Base-by-base conservation (phyloP, 1,140 invertebrate genomes). In the Dendroctonus valens region DNA sequence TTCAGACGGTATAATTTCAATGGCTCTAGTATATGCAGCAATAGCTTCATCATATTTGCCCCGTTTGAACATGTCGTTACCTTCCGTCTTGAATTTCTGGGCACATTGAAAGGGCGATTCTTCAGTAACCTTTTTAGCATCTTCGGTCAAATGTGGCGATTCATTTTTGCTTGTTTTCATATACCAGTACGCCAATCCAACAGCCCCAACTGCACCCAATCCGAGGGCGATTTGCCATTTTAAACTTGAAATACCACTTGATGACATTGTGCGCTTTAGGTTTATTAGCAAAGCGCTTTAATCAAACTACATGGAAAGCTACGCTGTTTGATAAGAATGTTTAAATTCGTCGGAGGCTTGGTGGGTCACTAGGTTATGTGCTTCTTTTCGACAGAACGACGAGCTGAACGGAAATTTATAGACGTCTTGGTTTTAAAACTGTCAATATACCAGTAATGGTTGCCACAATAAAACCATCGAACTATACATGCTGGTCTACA, bases 41-140 rank as follows among this genome's bases (percentile, higher is more conserved):
- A 97, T 93, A 8, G 96, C 96, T 75, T 94, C 89, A 70, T 93
- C 89, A 77, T 89, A 98, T 75, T 93, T 91, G 40, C 89, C 90
- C 59, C 83, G 86, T 77, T 91, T 92, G 76, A 97, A 98, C 71
- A 87, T 86, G 70, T 86, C 84, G 79, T 98, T 98, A 44, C 96
- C 96, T 79, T 89, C 86, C 67, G 85, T 87, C 81, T 98, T 98
- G 67, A 87, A 86, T 65, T 82, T 82, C 76, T 89, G 85, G 5
- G 92, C 91, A 73, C 84, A 83, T 70, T 91, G 85, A 69, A 90
- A 80, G 60, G 85, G 86, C 70, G 82, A 85, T 75, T 70, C 58
- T 51, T 67, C 69, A 42, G 65, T 65, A 53, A 68, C 54, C 14
- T 55, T 77, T 59, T 83, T 82, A 0, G 81, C 50, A 41, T 71